A percentile compares a stretch with the other conserved stretches of the same genome.
Conservation (phyloP, 2,888 invertebrate species). For the Phlogophora meticulosa region DNA sequence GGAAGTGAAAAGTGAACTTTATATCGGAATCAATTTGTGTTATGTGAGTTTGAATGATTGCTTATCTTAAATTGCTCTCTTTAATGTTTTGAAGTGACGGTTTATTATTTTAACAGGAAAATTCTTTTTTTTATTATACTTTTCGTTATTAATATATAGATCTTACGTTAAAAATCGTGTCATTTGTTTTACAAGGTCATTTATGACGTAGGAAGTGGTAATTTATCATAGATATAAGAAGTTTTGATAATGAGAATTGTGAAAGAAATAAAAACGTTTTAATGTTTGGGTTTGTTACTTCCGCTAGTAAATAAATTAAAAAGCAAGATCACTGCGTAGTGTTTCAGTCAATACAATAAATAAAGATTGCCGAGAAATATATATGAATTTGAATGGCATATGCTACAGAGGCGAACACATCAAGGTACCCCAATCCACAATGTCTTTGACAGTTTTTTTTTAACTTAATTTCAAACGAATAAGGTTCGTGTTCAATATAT, state of each 20-base stretch:
- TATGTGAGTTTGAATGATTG: background rate
- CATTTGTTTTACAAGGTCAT: constrained; percentile 8
- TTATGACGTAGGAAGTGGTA: constrained; percentile 14
- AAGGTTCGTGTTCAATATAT: no score
- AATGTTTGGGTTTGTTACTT: background rate
- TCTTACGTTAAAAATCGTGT: background rate
- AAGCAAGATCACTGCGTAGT: background rate
- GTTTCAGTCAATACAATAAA: background rate
- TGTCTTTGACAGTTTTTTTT: no score
- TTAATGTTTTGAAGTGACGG: constrained; percentile 27
- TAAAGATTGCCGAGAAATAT: background rate
- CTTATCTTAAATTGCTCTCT: constrained; percentile 16
- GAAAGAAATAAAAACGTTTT: background rate
- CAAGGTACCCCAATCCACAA: no score
- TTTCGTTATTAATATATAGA: no score
- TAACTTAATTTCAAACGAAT: no score
- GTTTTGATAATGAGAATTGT: background rate
- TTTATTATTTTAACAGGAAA: constrained; percentile 25
- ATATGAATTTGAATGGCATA: background rate
- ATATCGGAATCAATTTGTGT: background rate
- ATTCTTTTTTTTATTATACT: background rate
- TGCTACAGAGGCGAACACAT: no score
- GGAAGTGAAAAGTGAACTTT: constrained; percentile 15
- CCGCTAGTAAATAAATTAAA: background rate
- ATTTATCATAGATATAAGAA: background rate